Percentiles rank a stretch among this genome's conserved stretches.
Evolutionary conservation across 2,113 vertebrate species (phyloP).

Genomic region (Dicerorhinus sumatrensis): DNA sequence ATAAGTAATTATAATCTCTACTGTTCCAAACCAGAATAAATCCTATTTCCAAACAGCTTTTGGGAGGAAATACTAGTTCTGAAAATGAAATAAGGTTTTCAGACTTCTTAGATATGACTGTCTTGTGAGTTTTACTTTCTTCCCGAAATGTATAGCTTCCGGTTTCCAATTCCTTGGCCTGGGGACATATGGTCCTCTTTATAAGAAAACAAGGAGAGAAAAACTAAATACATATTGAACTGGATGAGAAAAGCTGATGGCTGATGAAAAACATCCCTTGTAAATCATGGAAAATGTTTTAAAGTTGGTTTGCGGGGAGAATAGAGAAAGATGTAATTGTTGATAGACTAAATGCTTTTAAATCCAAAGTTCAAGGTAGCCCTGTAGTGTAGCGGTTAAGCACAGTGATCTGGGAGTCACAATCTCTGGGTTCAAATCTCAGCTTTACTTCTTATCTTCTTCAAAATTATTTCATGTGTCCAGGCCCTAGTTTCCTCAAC

Average conservation of each 20-base stretch:
- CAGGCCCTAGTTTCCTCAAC: background rate
- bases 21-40: slow-evolving; percentile 60
- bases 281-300: slow-evolving; percentile 20
- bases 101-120: slow-evolving; percentile 17
- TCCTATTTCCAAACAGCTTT: slow-evolving; percentile 45
- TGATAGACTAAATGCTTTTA: background rate
- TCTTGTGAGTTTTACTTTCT: slow-evolving; percentile 48
- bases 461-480: background rate
- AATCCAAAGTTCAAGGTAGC: background rate
- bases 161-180: background rate
- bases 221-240: slow-evolving; percentile 36
- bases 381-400: background rate
- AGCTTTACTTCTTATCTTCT: background rate
- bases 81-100: slow-evolving; percentile 46
- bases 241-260: slow-evolving; percentile 24
- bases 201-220: slow-evolving; percentile 53
- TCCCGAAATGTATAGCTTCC: slow-evolving; percentile 46
- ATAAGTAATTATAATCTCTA: slow-evolving; percentile 59
- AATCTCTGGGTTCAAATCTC: background rate
- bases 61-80: slow-evolving; percentile 28
- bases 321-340: slow-evolving; percentile 43
- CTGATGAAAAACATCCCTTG: slow-evolving; percentile 30
- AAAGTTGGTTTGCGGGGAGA: background rate
- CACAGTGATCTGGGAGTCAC: background rate
- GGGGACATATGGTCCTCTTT: slow-evolving; percentile 1